Percentiles rank a stretch among this genome's conserved stretches.
These are phyloP conservation scores for Sipha maydis DNA, from an alignment of 2,888 invertebrate species.

Conservation along the genomic window DNA sequence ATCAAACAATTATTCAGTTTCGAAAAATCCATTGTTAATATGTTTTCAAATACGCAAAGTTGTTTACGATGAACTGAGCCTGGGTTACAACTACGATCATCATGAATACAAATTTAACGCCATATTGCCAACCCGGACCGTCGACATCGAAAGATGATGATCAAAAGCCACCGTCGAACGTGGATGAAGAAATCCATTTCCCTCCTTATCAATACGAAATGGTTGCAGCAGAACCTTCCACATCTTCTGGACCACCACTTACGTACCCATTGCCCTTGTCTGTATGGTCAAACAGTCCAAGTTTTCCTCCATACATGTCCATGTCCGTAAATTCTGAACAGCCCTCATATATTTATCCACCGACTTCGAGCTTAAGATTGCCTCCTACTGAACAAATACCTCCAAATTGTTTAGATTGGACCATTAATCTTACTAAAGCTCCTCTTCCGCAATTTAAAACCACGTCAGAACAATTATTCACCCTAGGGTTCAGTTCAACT, in stretches of 20 bases:
- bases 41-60: too few species aligned
- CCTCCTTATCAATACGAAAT: slow-evolving; percentile 34
- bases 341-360: slow-evolving; percentile 32
- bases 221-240: background rate
- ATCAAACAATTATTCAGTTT: too few species aligned
- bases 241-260: background rate
- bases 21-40: too few species aligned
- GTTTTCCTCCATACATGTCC: slow-evolving; percentile 14
- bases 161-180: background rate
- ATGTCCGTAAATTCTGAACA: background rate
- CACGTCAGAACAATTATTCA: slow-evolving; percentile 38
- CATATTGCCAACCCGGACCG: slow-evolving; percentile 41
- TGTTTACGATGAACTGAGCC: too few species aligned
- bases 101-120: slow-evolving; percentile 40
- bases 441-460: slow-evolving; percentile 45
- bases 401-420: slow-evolving; percentile 48
- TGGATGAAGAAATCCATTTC: background rate
- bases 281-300: slow-evolving; percentile 29
- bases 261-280: slow-evolving; percentile 18
- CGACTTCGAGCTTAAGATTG: background rate
- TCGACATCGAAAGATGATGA: slow-evolving; percentile 28
- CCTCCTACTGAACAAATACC: slow-evolving; percentile 25
- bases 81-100: background rate
- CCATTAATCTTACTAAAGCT: slow-evolving; percentile 20
- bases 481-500: slow-evolving; percentile 38